phyloP scores from a whole-genome alignment of 2,113 vertebrate species.

The Capreolus pygargus region DNA sequence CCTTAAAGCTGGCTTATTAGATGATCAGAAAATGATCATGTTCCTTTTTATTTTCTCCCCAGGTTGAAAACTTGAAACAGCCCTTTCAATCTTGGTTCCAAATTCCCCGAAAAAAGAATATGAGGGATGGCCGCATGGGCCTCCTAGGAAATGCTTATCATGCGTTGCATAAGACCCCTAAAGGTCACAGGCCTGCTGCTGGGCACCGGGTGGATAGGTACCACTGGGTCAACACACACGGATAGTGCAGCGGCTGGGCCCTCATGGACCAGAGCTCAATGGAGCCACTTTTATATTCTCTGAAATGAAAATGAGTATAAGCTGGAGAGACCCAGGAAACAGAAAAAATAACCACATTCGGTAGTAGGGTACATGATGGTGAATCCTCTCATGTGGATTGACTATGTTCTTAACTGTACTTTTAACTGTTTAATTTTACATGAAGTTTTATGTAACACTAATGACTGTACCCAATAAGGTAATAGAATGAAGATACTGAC shows the following conservation, averaged over 20 bases:
- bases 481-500: conserved; percentile 39
- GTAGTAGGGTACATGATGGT: not conserved
- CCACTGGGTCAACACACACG: conserved; percentile 93
- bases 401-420: conserved; percentile 47
- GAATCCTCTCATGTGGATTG: not conserved
- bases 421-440: conserved; percentile 62
- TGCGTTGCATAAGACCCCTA: conserved; percentile 78
- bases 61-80: conserved; percentile 82
- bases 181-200: conserved; percentile 72
- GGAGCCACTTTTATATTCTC: not conserved
- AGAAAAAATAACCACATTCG: conserved; percentile 6
- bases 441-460: conserved; percentile 53
- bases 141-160: conserved; percentile 50
- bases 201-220: conserved; percentile 88
- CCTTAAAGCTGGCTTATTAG: not conserved
- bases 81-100: conserved; percentile 83
- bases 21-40: not conserved
- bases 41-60: conserved; percentile 63
- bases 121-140: conserved; percentile 67
- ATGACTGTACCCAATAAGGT: not conserved
- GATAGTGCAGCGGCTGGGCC: conserved; percentile 61
- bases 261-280: rapidly evolving
- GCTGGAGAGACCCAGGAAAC: not conserved
- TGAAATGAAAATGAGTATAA: conserved; percentile 18
- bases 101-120: conserved; percentile 79